These are phyloP conservation scores for Venturia canescens DNA, from an alignment of 1,140 invertebrate species.

Conservation along the genomic window DNA sequence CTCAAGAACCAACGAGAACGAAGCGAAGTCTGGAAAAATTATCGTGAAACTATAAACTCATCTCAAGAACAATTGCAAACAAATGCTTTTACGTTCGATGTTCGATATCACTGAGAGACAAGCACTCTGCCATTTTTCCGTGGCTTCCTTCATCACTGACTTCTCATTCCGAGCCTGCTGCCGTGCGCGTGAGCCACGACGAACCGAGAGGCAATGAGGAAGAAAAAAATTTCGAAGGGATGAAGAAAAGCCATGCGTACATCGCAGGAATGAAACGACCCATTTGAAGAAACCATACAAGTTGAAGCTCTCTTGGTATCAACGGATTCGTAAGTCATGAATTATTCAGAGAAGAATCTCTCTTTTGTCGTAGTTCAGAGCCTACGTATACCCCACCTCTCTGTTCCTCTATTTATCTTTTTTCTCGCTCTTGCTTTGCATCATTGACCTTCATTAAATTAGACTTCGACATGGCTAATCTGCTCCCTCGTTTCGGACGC, in stretches of 20 bases:
- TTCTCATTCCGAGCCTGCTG: background rate
- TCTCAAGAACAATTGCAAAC: too few relatives aligned
- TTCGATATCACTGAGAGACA: too few relatives aligned
- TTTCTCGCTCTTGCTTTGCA: background rate
- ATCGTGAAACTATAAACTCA: too few relatives aligned
- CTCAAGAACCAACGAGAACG: too few relatives aligned
- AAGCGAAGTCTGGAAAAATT: too few relatives aligned
- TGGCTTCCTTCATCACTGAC: too few relatives aligned
- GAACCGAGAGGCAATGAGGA: background rate
- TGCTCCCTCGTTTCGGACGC: slow-evolving; percentile 33
- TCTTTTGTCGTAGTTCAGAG: slow-evolving; percentile 40
- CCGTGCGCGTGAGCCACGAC: background rate
- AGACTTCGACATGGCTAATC: slow-evolving; percentile 57
- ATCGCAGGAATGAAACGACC: slow-evolving; percentile 27
- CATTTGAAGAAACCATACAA: background rate
- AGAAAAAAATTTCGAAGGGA: background rate
- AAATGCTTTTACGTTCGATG: too few relatives aligned
- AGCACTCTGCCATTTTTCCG: too few relatives aligned
- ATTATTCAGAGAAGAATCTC: slow-evolving; percentile 58
- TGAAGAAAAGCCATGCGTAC: slow-evolving; percentile 2
- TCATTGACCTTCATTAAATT: slow-evolving; percentile 59
- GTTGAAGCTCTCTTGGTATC: background rate
- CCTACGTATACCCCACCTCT: background rate
- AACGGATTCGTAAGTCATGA: slow-evolving; percentile 54
- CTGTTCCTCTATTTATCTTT: background rate